Percentiles rank a stretch among this genome's conserved stretches.
These are phyloP conservation scores for Rhineura floridana DNA, from an alignment of 2,113 vertebrate genomes.

Conservation along the genomic window DNA sequence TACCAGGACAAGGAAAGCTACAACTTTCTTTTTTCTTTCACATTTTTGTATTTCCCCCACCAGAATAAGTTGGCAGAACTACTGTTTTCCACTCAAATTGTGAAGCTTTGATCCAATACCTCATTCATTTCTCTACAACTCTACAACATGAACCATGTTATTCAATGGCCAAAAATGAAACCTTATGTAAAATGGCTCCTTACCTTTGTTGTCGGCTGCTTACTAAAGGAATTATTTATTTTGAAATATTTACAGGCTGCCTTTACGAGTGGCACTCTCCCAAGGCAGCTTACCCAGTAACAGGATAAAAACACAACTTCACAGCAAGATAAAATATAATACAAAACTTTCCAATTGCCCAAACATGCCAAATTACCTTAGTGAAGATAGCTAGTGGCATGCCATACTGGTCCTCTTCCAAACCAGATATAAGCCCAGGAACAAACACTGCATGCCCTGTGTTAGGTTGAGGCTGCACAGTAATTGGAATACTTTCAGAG, in stretches of 20 bases:
- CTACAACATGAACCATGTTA: too few relatives aligned
- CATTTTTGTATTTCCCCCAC: neutral
- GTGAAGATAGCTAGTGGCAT: conserved; percentile 94
- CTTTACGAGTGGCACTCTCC: too few relatives aligned
- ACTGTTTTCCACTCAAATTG: neutral
- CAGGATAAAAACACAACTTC: too few relatives aligned
- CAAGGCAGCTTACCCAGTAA: too few relatives aligned
- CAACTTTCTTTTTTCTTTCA: neutral
- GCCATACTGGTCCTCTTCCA: conserved; percentile 94
- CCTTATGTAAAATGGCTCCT: neutral
- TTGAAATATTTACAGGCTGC: too few relatives aligned
- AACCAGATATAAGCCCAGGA: conserved; percentile 89
- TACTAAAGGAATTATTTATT: conserved; percentile 5
- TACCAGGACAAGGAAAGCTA: neutral
- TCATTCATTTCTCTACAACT: neutral
- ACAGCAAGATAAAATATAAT: too few relatives aligned
- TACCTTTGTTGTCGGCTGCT: conserved; percentile 7
- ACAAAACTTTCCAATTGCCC: too few relatives aligned
- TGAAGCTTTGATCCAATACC: neutral
- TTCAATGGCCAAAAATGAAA: neutral
- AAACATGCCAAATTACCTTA: conserved; percentile 80
- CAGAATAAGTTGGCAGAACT: neutral
- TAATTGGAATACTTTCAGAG: conserved; percentile 82
- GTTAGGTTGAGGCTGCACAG: conserved; percentile 83
- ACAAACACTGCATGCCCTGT: conserved; percentile 70